phyloP scores from a whole-genome alignment of 2,797 vertebrate genomes.

The Chromobotia macracanthus region DNA sequence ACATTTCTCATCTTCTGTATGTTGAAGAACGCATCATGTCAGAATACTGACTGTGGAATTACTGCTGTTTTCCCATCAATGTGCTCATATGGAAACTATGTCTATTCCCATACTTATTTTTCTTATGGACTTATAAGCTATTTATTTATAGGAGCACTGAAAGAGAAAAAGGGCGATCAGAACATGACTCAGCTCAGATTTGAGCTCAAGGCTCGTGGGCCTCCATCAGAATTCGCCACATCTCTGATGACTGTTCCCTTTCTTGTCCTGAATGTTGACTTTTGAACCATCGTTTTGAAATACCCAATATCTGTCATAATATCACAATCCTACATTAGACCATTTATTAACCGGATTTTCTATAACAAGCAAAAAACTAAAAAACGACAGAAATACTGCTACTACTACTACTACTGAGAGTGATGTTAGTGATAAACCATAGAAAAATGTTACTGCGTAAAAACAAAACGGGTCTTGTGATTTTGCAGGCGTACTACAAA shows the following conservation, averaged over 20 bases:
- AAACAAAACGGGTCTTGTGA: neutral
- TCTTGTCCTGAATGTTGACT: conserved; percentile 18
- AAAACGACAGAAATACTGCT: neutral
- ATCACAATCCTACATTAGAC: neutral
- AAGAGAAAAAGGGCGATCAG: neutral
- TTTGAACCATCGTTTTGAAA: conserved; percentile 19
- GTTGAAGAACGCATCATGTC: neutral
- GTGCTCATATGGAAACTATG: conserved; percentile 21
- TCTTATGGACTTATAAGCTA: neutral
- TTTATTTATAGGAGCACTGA: conserved; percentile 18
- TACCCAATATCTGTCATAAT: neutral
- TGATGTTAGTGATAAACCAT: neutral
- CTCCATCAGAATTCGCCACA: conserved; percentile 6
- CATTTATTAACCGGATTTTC: neutral
- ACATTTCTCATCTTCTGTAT: neutral
- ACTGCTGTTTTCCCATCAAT: neutral
- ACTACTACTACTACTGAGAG: neutral
- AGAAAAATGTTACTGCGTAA: neutral
- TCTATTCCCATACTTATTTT: neutral
- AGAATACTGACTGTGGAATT: neutral
- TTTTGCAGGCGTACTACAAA: neutral
- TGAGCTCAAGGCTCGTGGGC: neutral
- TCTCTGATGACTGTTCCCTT: neutral
- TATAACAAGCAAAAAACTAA: neutral
- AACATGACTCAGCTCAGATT: conserved; percentile 12